These are phyloP conservation scores for Tenebrosternarchus preto DNA, from an alignment of 2,113 vertebrate genomes.

Conservation along the genomic window DNA sequence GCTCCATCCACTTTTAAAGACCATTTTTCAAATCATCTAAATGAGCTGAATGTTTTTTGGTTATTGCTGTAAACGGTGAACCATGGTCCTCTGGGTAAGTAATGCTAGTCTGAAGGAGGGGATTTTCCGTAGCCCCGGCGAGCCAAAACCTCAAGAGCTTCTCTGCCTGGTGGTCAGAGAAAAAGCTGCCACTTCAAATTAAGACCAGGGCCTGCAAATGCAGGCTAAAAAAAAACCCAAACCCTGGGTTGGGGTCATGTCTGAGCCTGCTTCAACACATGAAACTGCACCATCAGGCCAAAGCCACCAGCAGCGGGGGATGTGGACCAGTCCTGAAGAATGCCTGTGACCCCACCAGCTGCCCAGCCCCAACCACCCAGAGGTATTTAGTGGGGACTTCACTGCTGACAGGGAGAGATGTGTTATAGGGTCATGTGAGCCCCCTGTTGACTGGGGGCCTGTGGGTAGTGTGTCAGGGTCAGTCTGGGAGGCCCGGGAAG, in stretches of 20 bases:
- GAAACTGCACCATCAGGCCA: conserved; percentile 40
- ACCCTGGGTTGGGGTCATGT: conserved; percentile 21
- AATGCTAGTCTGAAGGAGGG: conserved; percentile 24
- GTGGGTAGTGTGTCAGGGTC: conserved; percentile 38
- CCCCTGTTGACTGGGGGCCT: conserved; percentile 28
- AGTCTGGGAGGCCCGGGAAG: conserved; percentile 33
- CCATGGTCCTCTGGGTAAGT: conserved; percentile 14
- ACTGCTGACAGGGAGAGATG: conserved; percentile 21
- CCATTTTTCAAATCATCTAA: not conserved
- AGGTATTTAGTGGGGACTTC: conserved; percentile 41
- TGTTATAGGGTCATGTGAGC: conserved; percentile 33
- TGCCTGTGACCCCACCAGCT: not conserved
- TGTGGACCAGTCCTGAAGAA: conserved; percentile 25
- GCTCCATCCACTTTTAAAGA: not conserved
- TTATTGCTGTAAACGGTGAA: conserved; percentile 22
- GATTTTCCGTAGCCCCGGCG: conserved; percentile 47
- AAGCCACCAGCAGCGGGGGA: conserved; percentile 1
- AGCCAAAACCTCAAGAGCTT: conserved; percentile 45
- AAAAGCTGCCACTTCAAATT: conserved; percentile 41
- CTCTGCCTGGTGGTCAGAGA: conserved; percentile 40
- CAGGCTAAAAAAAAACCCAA: conserved; percentile 36
- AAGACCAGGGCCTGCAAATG: conserved; percentile 25
- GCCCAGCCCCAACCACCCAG: not conserved
- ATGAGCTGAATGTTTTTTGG: not conserved
- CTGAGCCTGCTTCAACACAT: not conserved